phyloP scores from a whole-genome alignment of 2,888 invertebrate genomes.

The Tuta absoluta region DNA sequence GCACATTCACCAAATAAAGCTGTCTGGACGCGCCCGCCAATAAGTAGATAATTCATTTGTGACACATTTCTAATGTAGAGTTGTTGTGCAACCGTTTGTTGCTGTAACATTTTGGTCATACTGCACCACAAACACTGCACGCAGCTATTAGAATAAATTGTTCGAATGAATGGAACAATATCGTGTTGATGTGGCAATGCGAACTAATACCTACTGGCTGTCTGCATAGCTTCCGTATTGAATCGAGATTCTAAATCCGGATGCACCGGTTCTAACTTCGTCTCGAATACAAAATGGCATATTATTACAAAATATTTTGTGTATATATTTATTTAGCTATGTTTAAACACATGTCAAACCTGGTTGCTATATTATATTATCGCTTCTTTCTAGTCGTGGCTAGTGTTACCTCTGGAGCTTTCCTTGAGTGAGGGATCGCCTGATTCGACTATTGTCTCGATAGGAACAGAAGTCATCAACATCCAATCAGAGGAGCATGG shows the following conservation, averaged over 20 bases:
- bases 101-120: conserved; percentile 4
- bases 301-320: too few relatives aligned
- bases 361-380: too few relatives aligned
- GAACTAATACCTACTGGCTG: neutral
- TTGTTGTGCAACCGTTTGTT: conserved; percentile 7
- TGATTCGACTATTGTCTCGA: conserved; percentile 47
- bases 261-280: neutral
- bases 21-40: too few relatives aligned
- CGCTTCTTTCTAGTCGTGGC: too few relatives aligned
- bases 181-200: neutral
- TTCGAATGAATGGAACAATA: neutral
- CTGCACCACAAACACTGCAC: too few relatives aligned
- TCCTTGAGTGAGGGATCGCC: conserved; percentile 35
- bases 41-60: conserved; percentile 28
- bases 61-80: conserved; percentile 4
- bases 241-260: conserved; percentile 9
- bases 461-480: conserved; percentile 39
- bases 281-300: neutral
- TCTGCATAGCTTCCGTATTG: conserved; percentile 13
- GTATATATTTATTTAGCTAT: too few relatives aligned
- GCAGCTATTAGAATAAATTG: neutral
- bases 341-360: too few relatives aligned
- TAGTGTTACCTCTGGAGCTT: too few relatives aligned
- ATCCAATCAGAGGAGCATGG: conserved; percentile 44
- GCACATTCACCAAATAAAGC: conserved; percentile 37